phyloP scores from a whole-genome alignment of 2,797 vertebrate genomes.

The Lepus townsendii region DNA sequence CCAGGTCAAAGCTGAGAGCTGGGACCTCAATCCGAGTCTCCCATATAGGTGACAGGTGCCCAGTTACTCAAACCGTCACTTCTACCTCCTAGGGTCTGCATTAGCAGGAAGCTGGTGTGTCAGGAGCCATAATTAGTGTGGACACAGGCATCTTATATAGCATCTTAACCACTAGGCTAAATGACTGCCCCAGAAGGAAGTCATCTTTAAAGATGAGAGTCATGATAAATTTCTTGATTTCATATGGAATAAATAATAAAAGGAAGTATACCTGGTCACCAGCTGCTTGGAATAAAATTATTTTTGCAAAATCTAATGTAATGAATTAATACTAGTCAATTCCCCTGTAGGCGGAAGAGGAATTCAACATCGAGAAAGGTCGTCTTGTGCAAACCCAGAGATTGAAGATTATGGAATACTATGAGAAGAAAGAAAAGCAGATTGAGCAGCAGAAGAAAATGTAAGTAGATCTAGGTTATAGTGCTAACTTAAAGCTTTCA shows the following conservation, averaged over 20 bases:
- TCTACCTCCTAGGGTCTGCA: no score
- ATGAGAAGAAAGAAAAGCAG: constrained; percentile 99
- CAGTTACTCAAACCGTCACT: no score
- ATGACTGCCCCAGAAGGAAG: background rate
- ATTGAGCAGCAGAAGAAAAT: constrained; percentile 99
- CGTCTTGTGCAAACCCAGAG: constrained; percentile 98
- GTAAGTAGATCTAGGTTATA: constrained; percentile 89
- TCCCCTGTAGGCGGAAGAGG: constrained; percentile 96
- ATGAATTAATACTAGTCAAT: constrained; percentile 45
- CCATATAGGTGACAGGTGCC: no score
- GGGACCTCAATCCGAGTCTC: no score
- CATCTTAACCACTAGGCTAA: no score
- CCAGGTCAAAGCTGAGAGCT: no score
- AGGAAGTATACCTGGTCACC: background rate
- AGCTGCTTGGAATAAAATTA: constrained; percentile 69
- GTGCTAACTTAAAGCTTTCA: background rate
- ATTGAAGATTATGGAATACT: constrained; percentile 99
- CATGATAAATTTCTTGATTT: background rate
- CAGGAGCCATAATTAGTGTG: no score
- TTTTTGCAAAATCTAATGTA: constrained; percentile 45
- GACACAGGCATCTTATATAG: no score
- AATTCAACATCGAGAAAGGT: constrained; percentile 99
- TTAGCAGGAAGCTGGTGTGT: no score
- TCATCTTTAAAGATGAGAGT: background rate
- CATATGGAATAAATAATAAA: background rate